Conservation (phyloP, 2,113 vertebrate species). For the Stigmatopora nigra region DNA sequence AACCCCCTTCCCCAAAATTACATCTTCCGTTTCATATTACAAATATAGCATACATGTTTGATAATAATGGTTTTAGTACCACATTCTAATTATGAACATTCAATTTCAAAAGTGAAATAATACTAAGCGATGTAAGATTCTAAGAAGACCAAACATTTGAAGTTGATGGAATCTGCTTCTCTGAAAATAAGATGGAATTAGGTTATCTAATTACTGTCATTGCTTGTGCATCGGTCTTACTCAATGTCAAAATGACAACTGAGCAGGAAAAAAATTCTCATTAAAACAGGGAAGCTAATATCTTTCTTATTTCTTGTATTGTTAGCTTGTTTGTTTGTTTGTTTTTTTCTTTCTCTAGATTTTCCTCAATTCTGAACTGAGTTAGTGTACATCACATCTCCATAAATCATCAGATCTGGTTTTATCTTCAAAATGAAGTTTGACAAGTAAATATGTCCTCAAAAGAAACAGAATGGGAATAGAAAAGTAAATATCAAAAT, state of each 20-base stretch:
- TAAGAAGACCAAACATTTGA: neutral
- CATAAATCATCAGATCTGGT: neutral
- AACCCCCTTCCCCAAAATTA: too few species aligned
- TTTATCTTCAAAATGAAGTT: neutral
- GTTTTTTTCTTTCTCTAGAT: neutral
- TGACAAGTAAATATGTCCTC: slow-evolving; percentile 11
- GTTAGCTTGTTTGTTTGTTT: neutral
- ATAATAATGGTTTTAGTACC: neutral
- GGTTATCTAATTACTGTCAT: neutral
- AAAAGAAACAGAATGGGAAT: slow-evolving; percentile 1
- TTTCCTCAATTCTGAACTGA: neutral
- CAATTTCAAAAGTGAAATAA: neutral
- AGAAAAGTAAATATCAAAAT: slow-evolving; percentile 1
- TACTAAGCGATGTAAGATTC: neutral
- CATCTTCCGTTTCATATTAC: too few species aligned
- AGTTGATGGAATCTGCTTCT: neutral
- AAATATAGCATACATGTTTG: too few species aligned
- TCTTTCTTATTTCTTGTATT: neutral
- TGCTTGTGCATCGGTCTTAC: neutral
- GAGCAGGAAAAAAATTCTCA: neutral
- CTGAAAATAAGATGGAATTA: neutral
- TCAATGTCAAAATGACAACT: neutral
- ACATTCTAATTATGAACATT: neutral
- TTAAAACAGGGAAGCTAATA: neutral
- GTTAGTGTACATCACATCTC: neutral